Base-by-base conservation (phyloP, 1,140 invertebrate species). In the Zaprionus kolodkinae region DNA sequence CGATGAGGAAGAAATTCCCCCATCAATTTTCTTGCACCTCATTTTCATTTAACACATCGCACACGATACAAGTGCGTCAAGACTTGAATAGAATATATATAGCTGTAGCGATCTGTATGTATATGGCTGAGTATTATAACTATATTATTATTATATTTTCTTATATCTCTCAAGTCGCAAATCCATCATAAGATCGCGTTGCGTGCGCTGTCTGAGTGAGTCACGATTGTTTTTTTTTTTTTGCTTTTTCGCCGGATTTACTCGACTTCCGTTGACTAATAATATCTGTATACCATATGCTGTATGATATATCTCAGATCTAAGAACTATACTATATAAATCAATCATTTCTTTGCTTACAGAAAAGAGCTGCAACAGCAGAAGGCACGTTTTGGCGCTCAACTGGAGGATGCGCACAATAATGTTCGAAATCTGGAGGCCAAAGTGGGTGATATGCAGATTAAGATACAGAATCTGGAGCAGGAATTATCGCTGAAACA, bases 351-450 rank as follows among this genome's bases (percentile, higher is more conserved):
- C 43, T n/a, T n/a, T 9, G 81, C 27, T 30, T 76, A 10, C 77
- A 93, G 94, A 93, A 93, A 92, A 76, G 94, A 94, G 75, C 76
- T 94, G 25, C 93, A 94, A 52, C 93, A 93, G 68, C 93, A 94
- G 82, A 94, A 94, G 81, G 92, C 93, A 27, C 93, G 93, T 71
- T 94, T 93, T 66, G 93, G 92, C 71, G 93, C 92, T 59, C 93
- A 94, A 78, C 76, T 94, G 21, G 93, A 94, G 21, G 93, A 94
- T 81, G 86, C 94, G 13, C 92, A 93, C 40, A 93, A 93, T 60
- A 93, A 94, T 87, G 79, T 94, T 36, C 84, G 92, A 4, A 91
- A 85, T 54, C 79, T 93, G 73, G 93, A 94, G 85, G 85, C 88
- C 11, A 94, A 94, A 88, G 93, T 93, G n/a, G 91, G 78, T 35